Percentiles rank a stretch among this genome's conserved stretches.
phyloP scores from a whole-genome alignment of 2,797 vertebrate species.

The Gambelia wislizenii region DNA sequence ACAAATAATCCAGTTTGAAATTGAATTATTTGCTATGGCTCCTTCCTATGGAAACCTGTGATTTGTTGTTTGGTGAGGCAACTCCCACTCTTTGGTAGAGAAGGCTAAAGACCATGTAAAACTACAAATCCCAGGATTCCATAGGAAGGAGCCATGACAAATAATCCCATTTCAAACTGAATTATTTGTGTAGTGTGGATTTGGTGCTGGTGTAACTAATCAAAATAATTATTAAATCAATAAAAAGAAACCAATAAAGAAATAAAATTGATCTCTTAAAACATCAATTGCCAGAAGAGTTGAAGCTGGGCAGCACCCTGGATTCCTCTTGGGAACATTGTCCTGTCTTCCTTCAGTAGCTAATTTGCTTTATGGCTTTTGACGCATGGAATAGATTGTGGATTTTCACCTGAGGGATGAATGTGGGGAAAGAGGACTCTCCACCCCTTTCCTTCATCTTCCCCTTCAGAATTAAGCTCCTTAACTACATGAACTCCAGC shows the following conservation, averaged over 20 bases:
- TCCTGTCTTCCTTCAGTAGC: background rate
- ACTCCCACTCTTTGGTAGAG: too few relatives aligned
- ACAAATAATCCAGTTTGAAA: too few relatives aligned
- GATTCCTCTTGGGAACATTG: background rate
- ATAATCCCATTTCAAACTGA: too few relatives aligned
- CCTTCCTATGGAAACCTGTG: too few relatives aligned
- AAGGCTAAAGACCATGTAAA: too few relatives aligned
- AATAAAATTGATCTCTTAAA: background rate
- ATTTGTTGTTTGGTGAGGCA: too few relatives aligned
- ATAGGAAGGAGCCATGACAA: too few relatives aligned
- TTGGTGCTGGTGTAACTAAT: background rate
- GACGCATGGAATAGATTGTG: slow-evolving; percentile 48
- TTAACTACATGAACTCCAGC: slow-evolving; percentile 48
- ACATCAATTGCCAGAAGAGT: background rate
- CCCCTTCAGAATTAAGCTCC: slow-evolving; percentile 65
- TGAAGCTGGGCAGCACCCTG: background rate
- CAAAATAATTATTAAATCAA: background rate
- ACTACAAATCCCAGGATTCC: too few relatives aligned
- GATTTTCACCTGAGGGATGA: slow-evolving; percentile 62
- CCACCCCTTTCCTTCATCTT: slow-evolving; percentile 54
- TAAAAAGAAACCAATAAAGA: background rate
- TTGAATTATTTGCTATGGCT: too few relatives aligned
- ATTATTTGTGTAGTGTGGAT: too few relatives aligned
- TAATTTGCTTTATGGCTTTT: slow-evolving; percentile 22
- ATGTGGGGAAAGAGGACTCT: slow-evolving; percentile 13